These are phyloP conservation scores for Etheostoma spectabile DNA, from an alignment of 2,113 vertebrate species.

Conservation along the genomic window DNA sequence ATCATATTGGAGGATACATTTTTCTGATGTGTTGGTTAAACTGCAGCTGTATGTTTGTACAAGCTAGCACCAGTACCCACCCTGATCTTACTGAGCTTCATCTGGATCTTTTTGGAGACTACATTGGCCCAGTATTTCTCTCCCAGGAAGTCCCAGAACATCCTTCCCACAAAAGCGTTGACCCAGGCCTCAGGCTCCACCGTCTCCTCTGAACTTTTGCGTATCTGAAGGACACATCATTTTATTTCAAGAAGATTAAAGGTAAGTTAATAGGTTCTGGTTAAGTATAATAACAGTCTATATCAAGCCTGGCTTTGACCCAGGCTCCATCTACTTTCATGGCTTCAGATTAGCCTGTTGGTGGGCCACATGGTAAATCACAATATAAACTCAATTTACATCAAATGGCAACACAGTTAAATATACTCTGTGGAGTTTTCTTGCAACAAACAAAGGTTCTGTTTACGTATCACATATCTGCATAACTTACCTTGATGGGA, in stretches of 20 bases:
- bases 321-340: neutral
- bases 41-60: neutral
- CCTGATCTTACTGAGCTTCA: conserved; percentile 99
- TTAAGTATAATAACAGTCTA: neutral
- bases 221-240: conserved; percentile 81
- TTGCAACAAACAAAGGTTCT: neutral
- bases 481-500: neutral
- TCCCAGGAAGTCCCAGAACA: conserved; percentile 99
- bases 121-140: conserved; percentile 97
- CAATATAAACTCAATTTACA: neutral
- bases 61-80: conserved; percentile 79
- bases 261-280: neutral
- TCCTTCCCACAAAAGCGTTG: conserved; percentile 94
- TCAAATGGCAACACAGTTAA: neutral
- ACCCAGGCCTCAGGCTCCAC: conserved; percentile 93
- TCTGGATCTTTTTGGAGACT: conserved; percentile 99
- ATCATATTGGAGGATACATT: neutral
- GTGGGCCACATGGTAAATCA: neutral
- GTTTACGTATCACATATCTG: neutral
- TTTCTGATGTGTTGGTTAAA: neutral
- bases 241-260: too few species aligned
- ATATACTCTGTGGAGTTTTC: neutral
- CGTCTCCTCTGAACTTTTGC: conserved; percentile 77
- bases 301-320: neutral
- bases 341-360: neutral